Conservation (phyloP, 1,140 invertebrate genomes). For the Zaprionus vittiger region DNA sequence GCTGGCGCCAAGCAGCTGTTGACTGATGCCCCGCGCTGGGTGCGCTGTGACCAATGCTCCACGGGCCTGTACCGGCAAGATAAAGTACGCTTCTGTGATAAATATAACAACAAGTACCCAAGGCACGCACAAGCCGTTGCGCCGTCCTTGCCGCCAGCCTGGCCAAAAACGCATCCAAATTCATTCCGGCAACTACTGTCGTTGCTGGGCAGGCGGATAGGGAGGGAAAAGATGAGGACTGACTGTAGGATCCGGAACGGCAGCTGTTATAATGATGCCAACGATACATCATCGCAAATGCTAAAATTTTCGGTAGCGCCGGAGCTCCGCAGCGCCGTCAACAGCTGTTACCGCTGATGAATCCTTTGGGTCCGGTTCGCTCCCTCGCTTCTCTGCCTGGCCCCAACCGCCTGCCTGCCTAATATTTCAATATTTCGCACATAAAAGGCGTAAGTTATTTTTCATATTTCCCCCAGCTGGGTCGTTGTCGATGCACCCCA, state of each 20-base stretch:
- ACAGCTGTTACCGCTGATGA: conserved; percentile 81
- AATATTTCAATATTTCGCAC: conserved; percentile 80
- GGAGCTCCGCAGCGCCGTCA: conserved; percentile 51
- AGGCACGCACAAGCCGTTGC: conserved; percentile 71
- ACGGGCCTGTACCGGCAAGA: conserved; percentile 65
- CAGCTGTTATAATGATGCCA: conserved; percentile 81
- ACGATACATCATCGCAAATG: conserved; percentile 82
- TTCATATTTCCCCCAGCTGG: conserved; percentile 60
- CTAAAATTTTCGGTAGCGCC: conserved; percentile 76
- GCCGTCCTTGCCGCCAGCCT: conserved; percentile 33
- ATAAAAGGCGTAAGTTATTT: conserved; percentile 82
- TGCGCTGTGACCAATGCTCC: conserved; percentile 24
- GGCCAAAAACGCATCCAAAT: conserved; percentile 66
- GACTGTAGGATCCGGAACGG: conserved; percentile 44
- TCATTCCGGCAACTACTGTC: conserved; percentile 51
- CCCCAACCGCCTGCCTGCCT: conserved; percentile 38
- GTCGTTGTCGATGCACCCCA: conserved; percentile 14
- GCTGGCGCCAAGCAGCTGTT: conserved; percentile 60
- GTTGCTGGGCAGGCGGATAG: background rate
- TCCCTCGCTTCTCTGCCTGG: conserved; percentile 4
- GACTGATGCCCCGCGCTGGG: conserved; percentile 61
- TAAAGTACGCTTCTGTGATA: conserved; percentile 79
- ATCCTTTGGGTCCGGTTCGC: conserved; percentile 77
- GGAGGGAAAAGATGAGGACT: background rate
- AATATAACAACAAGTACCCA: conserved; percentile 82